Base-by-base conservation (phyloP, 1,140 invertebrate species). In the Solenopsis invicta region DNA sequence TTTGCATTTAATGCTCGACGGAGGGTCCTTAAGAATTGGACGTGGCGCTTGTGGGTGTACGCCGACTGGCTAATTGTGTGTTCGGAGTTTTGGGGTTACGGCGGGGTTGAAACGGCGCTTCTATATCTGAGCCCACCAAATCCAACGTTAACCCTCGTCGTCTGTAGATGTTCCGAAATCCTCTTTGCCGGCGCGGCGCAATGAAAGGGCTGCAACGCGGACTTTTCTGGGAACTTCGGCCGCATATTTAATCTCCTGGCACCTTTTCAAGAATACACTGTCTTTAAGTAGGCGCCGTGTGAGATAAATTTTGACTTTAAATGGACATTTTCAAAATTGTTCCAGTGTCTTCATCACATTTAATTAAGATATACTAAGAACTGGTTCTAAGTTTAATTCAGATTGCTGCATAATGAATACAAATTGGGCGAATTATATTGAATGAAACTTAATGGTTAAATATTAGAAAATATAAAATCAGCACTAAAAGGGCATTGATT, bases 1-100 rank as follows among this genome's bases (percentile, higher is more conserved):
- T 75, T 87, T 87, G 87, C 88, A 59, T 92, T 92, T 93, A 94
- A 93, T 93, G 91, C 88, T 85, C 85, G 80, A 66, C 87, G 90
- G 91, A 92, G 91, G 91, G 86, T 91, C 90, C 91, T 93, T 92
- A 91, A 94, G 93, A 94, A 94, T 94, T 94, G 94, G 92, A 93
- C 92, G 85, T 67, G 81, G 91, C 72, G 86, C 77, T 86, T 87
- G 81, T 34, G 61, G 64, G 62, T 64, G 24, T 81, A 78, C 80
- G 24, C 48, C 41, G 85, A 89, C 52, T 69, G 66, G 74, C 86
- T 90, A 90, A 90, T 90, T 90, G 85, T 87, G 88, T 90, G 78
- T 80, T 67, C 88, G 50, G 81, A 81, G 77, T 81, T 80, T 81
- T 54, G 29, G 74, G 45, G 59, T 67, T 62, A 21, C 45, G n/a